These are phyloP conservation scores for Perodicticus potto DNA, from an alignment of 2,797 vertebrate species.

Conservation along the genomic window DNA sequence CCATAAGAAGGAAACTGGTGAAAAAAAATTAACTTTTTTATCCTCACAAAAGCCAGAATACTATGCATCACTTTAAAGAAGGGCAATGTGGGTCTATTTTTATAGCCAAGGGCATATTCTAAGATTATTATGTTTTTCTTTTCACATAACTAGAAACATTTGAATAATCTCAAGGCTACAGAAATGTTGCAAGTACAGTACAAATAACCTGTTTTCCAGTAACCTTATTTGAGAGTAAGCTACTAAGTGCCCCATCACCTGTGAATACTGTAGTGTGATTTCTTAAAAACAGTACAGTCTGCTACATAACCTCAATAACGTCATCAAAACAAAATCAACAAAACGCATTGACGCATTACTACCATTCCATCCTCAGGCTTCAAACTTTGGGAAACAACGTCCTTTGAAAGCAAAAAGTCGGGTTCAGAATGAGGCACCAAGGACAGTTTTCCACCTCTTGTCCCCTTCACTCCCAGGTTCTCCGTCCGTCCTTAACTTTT, in stretches of 20 bases:
- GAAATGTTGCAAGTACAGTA: neutral
- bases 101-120: neutral
- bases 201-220: neutral
- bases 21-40: neutral
- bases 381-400: neutral
- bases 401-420: neutral
- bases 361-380: neutral
- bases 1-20: neutral
- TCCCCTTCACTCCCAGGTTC: neutral
- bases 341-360: neutral
- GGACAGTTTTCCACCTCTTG: neutral
- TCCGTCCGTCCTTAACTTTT: neutral
- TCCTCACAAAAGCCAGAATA: conserved; percentile 3
- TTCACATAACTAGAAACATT: conserved; percentile 21
- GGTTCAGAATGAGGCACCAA: neutral
- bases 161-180: neutral
- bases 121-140: neutral
- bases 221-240: neutral
- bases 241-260: neutral
- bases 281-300: neutral
- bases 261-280: neutral
- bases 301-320: neutral
- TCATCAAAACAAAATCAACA: neutral
- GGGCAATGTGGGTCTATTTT: neutral
- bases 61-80: neutral